These are phyloP conservation scores for Tapirus terrestris DNA, from an alignment of 2,113 vertebrate species.

Conservation along the genomic window DNA sequence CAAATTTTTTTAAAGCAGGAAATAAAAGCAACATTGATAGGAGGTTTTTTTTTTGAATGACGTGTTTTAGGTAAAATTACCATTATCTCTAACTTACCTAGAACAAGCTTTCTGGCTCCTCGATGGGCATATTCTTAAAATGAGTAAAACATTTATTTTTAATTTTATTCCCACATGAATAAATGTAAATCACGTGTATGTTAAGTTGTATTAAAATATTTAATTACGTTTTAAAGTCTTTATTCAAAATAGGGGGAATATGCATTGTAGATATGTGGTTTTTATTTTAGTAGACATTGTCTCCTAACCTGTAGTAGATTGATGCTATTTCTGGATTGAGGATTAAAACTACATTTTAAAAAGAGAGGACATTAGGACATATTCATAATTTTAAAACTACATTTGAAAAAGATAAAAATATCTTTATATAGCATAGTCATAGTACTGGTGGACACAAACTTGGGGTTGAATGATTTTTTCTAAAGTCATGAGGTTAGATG, in stretches of 20 bases:
- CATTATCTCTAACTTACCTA: background rate
- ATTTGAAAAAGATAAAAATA: background rate
- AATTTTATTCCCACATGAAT: background rate
- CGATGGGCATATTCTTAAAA: background rate
- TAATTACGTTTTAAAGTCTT: background rate
- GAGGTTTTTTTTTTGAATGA: background rate
- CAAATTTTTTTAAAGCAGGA: background rate
- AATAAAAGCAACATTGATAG: background rate
- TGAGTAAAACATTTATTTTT: background rate
- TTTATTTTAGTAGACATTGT: background rate
- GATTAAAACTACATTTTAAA: background rate
- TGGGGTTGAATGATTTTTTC: rapidly evolving
- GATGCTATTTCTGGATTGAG: background rate
- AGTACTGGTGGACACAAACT: background rate
- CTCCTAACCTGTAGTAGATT: too few species aligned
- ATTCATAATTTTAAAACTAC: too few species aligned
- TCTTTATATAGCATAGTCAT: background rate
- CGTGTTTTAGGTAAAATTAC: background rate
- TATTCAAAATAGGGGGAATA: background rate
- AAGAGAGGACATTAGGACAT: background rate
- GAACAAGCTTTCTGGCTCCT: background rate
- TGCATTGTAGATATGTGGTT: background rate
- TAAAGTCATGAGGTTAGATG: background rate
- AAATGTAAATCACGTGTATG: background rate
- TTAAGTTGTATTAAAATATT: background rate